These are phyloP conservation scores for Platerodrilus igneus DNA, from an alignment of 2,888 invertebrate species.

Conservation along the genomic window DNA sequence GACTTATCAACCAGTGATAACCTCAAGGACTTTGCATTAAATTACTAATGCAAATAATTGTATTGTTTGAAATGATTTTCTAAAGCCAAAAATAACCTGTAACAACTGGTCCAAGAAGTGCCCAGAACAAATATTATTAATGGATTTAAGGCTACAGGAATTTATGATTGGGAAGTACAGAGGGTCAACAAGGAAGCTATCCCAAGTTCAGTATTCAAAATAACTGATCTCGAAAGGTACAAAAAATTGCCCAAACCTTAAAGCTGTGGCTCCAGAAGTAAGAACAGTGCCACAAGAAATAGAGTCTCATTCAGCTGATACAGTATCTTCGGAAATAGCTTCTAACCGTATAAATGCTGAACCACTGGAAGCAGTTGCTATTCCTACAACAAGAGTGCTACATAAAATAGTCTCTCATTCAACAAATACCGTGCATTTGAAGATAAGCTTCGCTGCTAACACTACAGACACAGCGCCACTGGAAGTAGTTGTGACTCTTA, in stretches of 20 bases:
- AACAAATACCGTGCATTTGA: no score
- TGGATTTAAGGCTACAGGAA: conserved; percentile 13
- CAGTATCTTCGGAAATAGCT: background rate
- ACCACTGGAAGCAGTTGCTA: no score
- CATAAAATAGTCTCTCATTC: no score
- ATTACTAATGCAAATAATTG: no score
- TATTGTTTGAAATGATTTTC: no score
- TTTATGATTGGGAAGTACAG: conserved; percentile 6
- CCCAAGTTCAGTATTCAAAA: conserved; percentile 2
- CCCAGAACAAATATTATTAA: conserved; percentile 10
- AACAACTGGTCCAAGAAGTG: conserved; percentile 2
- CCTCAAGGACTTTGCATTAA: no score
- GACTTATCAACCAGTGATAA: no score
- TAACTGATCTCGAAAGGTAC: conserved; percentile 3
- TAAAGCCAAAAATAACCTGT: no score
- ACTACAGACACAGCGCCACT: conserved; percentile 8
- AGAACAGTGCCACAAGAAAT: conserved; percentile 5
- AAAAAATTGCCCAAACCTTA: background rate
- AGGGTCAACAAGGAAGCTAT: conserved; percentile 10
- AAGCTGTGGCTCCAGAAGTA: background rate
- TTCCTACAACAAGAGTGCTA: no score
- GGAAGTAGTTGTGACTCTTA: conserved; percentile 12
- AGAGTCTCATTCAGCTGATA: conserved; percentile 4
- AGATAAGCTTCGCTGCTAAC: no score
- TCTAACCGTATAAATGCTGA: no score